A percentile compares a stretch with the other conserved stretches of the same genome.
Conservation (phyloP, 2,888 invertebrate species). For the Drosophila longiperda region DNA sequence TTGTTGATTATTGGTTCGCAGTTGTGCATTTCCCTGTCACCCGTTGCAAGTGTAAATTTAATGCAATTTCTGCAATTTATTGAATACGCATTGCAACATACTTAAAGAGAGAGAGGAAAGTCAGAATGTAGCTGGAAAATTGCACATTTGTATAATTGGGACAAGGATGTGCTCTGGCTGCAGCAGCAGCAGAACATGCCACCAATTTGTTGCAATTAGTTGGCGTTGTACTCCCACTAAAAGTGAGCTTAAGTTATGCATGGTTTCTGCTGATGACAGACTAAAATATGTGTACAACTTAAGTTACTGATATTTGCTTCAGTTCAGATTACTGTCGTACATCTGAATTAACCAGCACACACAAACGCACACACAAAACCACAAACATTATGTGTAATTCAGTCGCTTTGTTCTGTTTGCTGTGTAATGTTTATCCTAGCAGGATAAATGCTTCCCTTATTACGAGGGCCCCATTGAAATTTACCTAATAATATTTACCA, state of each 20-base stretch:
- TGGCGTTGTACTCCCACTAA: background rate
- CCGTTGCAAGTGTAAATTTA: conserved; percentile 38
- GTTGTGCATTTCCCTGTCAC: conserved; percentile 6
- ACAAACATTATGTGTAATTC: conserved; percentile 31
- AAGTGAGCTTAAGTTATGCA: conserved; percentile 8
- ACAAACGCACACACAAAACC: background rate
- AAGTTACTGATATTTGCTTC: conserved; percentile 27
- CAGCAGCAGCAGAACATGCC: conserved; percentile 17
- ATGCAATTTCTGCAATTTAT: conserved; percentile 46
- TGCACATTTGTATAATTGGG: conserved; percentile 11
- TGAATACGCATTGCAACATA: conserved; percentile 28
- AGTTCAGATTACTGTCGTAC: conserved; percentile 25
- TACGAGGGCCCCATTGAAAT: too few species aligned
- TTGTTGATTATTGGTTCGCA: conserved; percentile 3
- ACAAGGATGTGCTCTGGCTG: background rate
- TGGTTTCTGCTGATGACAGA: conserved; percentile 22
- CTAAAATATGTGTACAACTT: conserved; percentile 20
- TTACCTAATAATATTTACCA: conserved; percentile 27
- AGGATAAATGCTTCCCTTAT: background rate
- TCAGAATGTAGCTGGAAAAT: background rate
- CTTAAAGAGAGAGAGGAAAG: background rate
- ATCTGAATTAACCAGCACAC: conserved; percentile 1
- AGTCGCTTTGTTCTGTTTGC: conserved; percentile 24
- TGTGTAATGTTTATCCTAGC: conserved; percentile 19
- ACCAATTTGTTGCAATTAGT: conserved; percentile 17